phyloP scores from a whole-genome alignment of 1,140 invertebrate species.

The Armadillidium nasatum region DNA sequence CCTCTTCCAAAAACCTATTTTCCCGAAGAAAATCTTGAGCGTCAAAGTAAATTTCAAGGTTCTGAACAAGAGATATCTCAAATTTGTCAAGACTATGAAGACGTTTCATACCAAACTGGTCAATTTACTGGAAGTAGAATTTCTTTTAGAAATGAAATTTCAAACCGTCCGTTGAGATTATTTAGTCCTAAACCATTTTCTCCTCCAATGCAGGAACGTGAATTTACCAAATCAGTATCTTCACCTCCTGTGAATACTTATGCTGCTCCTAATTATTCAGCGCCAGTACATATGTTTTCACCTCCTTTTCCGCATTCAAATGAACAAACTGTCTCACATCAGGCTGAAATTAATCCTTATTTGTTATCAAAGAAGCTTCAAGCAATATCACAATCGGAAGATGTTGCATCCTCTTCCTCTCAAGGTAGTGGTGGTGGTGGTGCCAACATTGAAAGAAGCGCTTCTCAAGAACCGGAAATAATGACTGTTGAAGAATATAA shows the following conservation, averaged over 20 bases:
- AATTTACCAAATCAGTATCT: not conserved
- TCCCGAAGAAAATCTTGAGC: not conserved
- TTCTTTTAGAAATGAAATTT: not conserved
- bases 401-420: not conserved
- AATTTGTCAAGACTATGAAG: not conserved
- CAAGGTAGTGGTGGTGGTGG: not conserved
- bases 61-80: not conserved
- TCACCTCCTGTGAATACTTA: not conserved
- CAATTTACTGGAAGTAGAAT: not conserved
- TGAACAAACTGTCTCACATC: slow-evolving; percentile 11
- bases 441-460: not conserved
- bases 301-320: slow-evolving; percentile 18
- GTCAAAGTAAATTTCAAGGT: not conserved
- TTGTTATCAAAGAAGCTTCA: not conserved
- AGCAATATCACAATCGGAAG: not conserved
- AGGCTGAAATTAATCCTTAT: not conserved
- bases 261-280: slow-evolving; percentile 17
- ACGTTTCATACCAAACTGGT: not conserved
- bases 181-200: not conserved
- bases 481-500: slow-evolving; percentile 25
- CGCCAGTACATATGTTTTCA: slow-evolving; percentile 29
- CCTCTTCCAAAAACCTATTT: not conserved
- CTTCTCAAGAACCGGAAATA: slow-evolving; percentile 10
- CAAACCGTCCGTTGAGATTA: not conserved
- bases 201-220: not conserved